Conservation (phyloP, 2,888 invertebrate species). For the Frankliniella fusca region DNA sequence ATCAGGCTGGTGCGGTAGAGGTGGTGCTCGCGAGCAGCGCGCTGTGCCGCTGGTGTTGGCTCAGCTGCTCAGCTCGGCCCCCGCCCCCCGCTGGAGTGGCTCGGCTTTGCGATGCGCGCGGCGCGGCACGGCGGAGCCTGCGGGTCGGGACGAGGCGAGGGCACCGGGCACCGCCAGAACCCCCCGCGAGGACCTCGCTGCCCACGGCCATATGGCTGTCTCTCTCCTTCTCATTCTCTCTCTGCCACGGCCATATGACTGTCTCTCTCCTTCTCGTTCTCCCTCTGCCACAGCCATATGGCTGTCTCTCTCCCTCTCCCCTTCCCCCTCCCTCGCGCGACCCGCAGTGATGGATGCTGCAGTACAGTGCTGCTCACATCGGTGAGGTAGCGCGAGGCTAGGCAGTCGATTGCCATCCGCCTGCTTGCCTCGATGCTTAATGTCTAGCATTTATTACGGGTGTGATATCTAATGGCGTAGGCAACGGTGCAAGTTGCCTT, state of each 20-base stretch:
- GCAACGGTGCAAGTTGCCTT: too few relatives aligned
- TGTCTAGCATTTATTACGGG: too few relatives aligned
- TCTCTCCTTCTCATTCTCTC: not conserved
- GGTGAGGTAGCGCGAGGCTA: too few relatives aligned
- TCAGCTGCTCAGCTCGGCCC: constrained; percentile 25
- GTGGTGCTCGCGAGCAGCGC: not conserved
- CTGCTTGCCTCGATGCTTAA: too few relatives aligned
- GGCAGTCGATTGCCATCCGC: too few relatives aligned
- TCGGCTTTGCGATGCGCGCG: too few relatives aligned
- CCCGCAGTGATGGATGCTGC: too few relatives aligned
- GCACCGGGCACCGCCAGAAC: not conserved
- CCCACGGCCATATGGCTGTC: not conserved
- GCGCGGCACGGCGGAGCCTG: too few relatives aligned
- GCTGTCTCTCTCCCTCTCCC: not conserved
- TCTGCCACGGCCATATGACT: not conserved
- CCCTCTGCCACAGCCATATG: not conserved
- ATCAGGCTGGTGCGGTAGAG: not conserved
- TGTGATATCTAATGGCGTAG: too few relatives aligned
- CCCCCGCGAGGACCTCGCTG: not conserved
- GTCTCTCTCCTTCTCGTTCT: not conserved
- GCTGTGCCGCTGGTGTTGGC: constrained; percentile 9
- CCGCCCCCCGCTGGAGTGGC: not conserved
- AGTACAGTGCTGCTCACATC: too few relatives aligned
- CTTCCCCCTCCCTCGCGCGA: too few relatives aligned
- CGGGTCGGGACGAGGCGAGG: not conserved